Evolutionary conservation across 1,140 invertebrate species (phyloP).

Genomic region (Mamestra configurata): DNA sequence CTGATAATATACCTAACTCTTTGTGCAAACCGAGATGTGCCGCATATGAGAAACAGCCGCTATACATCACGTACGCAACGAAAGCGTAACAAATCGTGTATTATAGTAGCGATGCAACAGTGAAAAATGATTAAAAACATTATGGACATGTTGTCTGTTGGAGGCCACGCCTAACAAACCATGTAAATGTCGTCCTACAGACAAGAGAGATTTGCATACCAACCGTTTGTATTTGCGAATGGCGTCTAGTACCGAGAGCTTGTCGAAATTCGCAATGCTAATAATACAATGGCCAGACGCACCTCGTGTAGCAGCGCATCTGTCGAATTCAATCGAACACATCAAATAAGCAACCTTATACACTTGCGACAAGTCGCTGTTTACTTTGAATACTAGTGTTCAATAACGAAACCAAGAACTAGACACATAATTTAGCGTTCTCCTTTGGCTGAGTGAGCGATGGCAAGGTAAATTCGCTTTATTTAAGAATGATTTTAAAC

Average conservation of each 20-base stretch:
- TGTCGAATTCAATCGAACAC: slow-evolving; percentile 59
- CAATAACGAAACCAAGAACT: slow-evolving; percentile 65
- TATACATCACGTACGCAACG: slow-evolving; percentile 7
- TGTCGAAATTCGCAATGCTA: slow-evolving; percentile 83
- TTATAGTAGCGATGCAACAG: slow-evolving; percentile 8
- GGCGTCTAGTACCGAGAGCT: slow-evolving; percentile 70
- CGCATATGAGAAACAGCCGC: slow-evolving; percentile 12
- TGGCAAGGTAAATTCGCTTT: slow-evolving; percentile 66
- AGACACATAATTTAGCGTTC: slow-evolving; percentile 68
- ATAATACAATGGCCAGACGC: slow-evolving; percentile 81
- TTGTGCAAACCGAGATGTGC: slow-evolving; percentile 31
- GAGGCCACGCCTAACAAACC: slow-evolving; percentile 57
- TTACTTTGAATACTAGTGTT: slow-evolving; percentile 52
- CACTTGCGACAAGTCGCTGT: slow-evolving; percentile 53
- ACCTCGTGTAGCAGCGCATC: slow-evolving; percentile 68
- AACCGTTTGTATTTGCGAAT: slow-evolving; percentile 77
- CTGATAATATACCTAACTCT: slow-evolving; percentile 59
- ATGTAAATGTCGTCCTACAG: slow-evolving; percentile 62
- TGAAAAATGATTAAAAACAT: slow-evolving; percentile 44
- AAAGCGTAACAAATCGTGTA: slow-evolving; percentile 39
- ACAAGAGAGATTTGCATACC: slow-evolving; percentile 75
- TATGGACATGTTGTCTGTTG: slow-evolving; percentile 43
- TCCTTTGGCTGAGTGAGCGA: slow-evolving; percentile 57
- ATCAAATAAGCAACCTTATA: slow-evolving; percentile 61
- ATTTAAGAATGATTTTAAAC: slow-evolving; percentile 64